phyloP scores from a whole-genome alignment of 2,888 invertebrate genomes.

The Chaitophorus viminalis region DNA sequence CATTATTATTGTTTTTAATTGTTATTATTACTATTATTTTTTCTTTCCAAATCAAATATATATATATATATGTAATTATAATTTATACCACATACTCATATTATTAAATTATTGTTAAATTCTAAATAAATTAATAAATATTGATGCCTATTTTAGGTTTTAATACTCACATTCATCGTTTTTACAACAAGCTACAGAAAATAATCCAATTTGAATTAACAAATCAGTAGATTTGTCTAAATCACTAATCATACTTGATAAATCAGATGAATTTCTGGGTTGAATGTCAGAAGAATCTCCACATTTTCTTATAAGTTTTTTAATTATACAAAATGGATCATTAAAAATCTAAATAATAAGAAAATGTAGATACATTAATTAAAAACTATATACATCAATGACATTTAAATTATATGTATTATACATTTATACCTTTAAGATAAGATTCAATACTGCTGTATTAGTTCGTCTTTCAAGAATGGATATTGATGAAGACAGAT shows the following conservation, averaged over 20 bases:
- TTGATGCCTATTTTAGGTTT: neutral
- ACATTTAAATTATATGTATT: neutral
- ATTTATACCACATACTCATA: too few relatives aligned
- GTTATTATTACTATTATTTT: too few relatives aligned
- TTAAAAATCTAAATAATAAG: conserved; percentile 38
- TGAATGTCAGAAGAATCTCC: conserved; percentile 7
- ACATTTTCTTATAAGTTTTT: conserved; percentile 38
- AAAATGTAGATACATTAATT: neutral
- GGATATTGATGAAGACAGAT: conserved; percentile 46
- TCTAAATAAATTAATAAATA: too few relatives aligned
- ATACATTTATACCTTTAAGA: conserved; percentile 23
- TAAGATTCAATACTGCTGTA: conserved; percentile 41
- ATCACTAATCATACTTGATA: conserved; percentile 27
- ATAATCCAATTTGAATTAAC: conserved; percentile 58
- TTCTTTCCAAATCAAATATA: too few relatives aligned
- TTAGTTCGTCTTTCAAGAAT: conserved; percentile 55
- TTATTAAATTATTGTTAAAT: too few relatives aligned
- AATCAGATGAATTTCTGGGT: conserved; percentile 13
- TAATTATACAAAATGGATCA: conserved; percentile 47
- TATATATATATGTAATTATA: too few relatives aligned
- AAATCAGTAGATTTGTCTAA: conserved; percentile 57
- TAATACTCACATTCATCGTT: conserved; percentile 42
- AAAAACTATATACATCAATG: neutral
- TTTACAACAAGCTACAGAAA: conserved; percentile 53
- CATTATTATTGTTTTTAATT: too few relatives aligned